phyloP scores from a whole-genome alignment of 2,888 invertebrate genomes.

The Thymelicus acteon region DNA sequence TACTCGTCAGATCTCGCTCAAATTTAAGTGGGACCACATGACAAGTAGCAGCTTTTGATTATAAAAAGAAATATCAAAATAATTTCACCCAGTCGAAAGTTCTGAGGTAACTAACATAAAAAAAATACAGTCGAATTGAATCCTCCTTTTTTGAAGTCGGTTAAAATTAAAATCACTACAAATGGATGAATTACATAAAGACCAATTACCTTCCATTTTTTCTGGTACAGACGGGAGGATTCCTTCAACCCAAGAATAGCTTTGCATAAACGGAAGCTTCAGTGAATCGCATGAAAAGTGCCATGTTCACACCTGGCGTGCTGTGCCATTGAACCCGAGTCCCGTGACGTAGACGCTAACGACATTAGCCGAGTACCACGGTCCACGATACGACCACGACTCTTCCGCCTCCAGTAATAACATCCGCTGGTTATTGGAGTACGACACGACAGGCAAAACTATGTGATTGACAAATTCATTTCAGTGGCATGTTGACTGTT shows the following conservation, averaged over 20 bases:
- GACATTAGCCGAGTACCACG: conserved; percentile 42
- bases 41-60: too few species aligned
- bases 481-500: conserved; percentile 4
- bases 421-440: conserved; percentile 23
- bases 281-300: conserved; percentile 26
- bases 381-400: conserved; percentile 39
- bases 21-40: too few species aligned
- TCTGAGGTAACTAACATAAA: too few species aligned
- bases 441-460: conserved; percentile 9
- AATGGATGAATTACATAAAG: neutral
- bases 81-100: too few species aligned
- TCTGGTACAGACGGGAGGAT: neutral
- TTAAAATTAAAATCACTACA: neutral
- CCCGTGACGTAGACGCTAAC: conserved; percentile 30
- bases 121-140: too few species aligned
- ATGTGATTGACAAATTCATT: conserved; percentile 22
- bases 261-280: conserved; percentile 18
- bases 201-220: neutral
- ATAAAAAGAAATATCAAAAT: too few species aligned
- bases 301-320: conserved; percentile 32
- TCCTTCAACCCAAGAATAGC: conserved; percentile 6
- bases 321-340: conserved; percentile 32
- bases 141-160: too few species aligned
- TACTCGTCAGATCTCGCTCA: too few species aligned
- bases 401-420: conserved; percentile 25